phyloP scores from a whole-genome alignment of 1,140 invertebrate genomes.

The Teleogryllus occipitalis region DNA sequence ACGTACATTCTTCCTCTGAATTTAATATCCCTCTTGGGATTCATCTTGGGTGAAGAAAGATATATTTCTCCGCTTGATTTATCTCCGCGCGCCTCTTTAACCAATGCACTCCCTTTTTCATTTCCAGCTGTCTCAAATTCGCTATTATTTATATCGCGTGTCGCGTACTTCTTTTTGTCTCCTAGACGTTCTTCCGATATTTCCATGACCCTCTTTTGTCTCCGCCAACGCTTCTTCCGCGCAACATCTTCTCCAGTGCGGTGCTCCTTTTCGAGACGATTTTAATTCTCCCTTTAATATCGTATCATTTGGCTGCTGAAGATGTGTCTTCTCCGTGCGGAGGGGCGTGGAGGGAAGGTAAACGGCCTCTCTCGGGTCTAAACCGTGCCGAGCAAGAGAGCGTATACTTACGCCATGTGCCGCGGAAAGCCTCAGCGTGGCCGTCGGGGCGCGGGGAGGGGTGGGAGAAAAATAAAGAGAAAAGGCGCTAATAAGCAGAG shows the following conservation, averaged over 20 bases:
- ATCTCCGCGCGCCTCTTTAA: not conserved
- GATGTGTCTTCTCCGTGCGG: not conserved
- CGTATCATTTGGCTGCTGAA: not conserved
- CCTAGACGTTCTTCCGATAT: not conserved
- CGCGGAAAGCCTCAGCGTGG: too few species aligned
- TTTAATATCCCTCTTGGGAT: not conserved
- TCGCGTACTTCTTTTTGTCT: not conserved
- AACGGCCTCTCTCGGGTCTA: not conserved
- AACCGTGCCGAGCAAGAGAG: too few species aligned
- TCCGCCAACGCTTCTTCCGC: too few species aligned
- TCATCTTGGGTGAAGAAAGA: not conserved
- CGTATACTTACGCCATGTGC: too few species aligned
- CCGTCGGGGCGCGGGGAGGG: not conserved
- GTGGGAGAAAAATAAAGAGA: not conserved
- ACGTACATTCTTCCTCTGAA: not conserved
- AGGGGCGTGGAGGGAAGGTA: not conserved
- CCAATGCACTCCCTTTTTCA: conserved; percentile 1
- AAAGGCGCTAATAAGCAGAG: not conserved
- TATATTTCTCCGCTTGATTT: not conserved
- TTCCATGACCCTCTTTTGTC: not conserved
- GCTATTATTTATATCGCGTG: not conserved
- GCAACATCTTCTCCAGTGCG: not conserved
- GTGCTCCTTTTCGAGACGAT: not conserved
- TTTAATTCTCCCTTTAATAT: not conserved
- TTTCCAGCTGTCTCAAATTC: conserved; percentile 4